These are phyloP conservation scores for Mythimna albipuncta DNA, from an alignment of 2,888 invertebrate genomes.

Conservation along the genomic window DNA sequence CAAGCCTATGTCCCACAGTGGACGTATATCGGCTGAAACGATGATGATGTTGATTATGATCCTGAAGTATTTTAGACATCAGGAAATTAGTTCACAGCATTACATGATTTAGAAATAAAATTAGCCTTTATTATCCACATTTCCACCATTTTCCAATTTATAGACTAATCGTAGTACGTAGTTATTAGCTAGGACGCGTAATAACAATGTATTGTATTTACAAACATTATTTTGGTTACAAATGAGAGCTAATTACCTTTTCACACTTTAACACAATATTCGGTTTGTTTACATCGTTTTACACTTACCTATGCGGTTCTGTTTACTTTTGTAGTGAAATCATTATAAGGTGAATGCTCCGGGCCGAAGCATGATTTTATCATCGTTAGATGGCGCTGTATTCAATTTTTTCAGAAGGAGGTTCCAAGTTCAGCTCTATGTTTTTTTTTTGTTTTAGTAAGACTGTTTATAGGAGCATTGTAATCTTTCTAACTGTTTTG, in stretches of 20 bases:
- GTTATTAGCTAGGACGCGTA: constrained; percentile 33
- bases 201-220: constrained; percentile 43
- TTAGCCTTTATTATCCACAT: neutral
- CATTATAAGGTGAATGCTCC: constrained; percentile 9
- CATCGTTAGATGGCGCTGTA: too few species aligned
- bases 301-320: constrained; percentile 8
- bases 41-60: neutral
- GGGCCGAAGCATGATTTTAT: too few species aligned
- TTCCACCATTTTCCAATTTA: neutral
- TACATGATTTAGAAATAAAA: constrained; percentile 22
- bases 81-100: neutral
- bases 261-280: constrained; percentile 34
- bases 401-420: too few species aligned
- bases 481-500: too few species aligned
- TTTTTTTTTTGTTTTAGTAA: too few species aligned
- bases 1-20: too few species aligned
- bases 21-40: too few species aligned
- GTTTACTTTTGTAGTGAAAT: constrained; percentile 18
- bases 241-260: constrained; percentile 47
- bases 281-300: constrained; percentile 36
- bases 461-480: too few species aligned
- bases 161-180: constrained; percentile 15
- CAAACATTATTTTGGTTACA: constrained; percentile 22
- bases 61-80: neutral
- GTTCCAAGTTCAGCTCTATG: too few species aligned